Conservation (phyloP, 2,113 vertebrate genomes). For the Pagrus major region DNA sequence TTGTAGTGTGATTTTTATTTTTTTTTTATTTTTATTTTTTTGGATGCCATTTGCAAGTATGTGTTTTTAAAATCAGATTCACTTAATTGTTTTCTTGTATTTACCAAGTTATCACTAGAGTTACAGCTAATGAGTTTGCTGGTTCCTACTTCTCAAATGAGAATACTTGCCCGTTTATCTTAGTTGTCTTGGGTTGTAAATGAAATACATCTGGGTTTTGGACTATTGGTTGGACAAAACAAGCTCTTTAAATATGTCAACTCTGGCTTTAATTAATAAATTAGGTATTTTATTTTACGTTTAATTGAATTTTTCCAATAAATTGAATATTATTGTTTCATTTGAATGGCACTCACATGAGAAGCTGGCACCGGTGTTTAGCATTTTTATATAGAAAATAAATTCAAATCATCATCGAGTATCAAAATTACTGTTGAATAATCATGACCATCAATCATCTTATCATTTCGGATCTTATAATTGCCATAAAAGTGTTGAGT, state of each 20-base stretch:
- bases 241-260: neutral
- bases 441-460: neutral
- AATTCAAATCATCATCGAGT: neutral
- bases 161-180: too few relatives aligned
- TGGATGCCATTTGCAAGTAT: neutral
- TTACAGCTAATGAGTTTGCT: too few relatives aligned
- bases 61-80: neutral
- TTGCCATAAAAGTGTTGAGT: neutral
- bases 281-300: neutral
- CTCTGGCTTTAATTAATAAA: neutral
- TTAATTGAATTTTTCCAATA: neutral
- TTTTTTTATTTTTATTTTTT: too few relatives aligned
- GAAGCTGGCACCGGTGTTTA: neutral
- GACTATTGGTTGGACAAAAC: neutral
- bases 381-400: neutral
- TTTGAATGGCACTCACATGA: neutral
- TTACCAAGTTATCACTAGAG: neutral
- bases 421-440: neutral
- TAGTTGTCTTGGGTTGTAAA: neutral
- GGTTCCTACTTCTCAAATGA: too few relatives aligned
- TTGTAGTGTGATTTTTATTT: too few relatives aligned
- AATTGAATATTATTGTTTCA: neutral
- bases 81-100: neutral
- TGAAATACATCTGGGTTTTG: neutral
- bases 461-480: neutral